Conservation (phyloP, 2,113 vertebrate genomes). For the Theristicus caerulescens region DNA sequence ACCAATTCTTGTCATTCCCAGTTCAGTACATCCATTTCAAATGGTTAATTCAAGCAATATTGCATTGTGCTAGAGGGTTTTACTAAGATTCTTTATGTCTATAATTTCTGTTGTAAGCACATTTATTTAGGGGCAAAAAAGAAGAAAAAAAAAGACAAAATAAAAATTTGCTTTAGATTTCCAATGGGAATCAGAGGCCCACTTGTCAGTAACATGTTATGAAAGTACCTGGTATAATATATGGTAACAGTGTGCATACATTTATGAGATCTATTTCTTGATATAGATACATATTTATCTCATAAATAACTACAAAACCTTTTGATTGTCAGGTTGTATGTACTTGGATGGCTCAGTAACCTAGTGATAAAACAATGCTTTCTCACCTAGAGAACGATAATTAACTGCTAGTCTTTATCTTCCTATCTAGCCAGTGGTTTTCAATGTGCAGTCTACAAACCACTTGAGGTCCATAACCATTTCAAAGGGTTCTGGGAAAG, state of each 20-base stretch:
- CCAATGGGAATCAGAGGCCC: neutral
- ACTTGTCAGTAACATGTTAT: neutral
- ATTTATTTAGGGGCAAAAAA: neutral
- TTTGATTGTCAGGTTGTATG: neutral
- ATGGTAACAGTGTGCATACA: neutral
- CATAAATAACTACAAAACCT: neutral
- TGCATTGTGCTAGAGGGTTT: neutral
- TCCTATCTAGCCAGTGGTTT: slow-evolving; percentile 47
- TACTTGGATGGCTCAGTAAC: neutral
- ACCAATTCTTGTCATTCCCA: neutral
- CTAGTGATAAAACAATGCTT: neutral
- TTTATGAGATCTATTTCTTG: neutral
- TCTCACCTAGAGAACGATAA: slow-evolving; percentile 23
- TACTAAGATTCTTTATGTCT: neutral
- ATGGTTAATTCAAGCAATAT: neutral
- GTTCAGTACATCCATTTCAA: neutral
- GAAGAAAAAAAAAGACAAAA: neutral
- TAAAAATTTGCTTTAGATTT: neutral
- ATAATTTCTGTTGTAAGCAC: neutral
- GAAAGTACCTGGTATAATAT: neutral
- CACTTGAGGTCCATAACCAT: slow-evolving; percentile 16
- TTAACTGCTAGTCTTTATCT: slow-evolving; percentile 5
- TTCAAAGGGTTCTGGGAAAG: slow-evolving; percentile 20
- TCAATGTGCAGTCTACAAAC: slow-evolving; percentile 8
- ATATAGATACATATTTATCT: neutral